Percentiles rank a stretch among this genome's conserved stretches.
Evolutionary conservation across 2,113 vertebrate species (phyloP).

Genomic region (Budorcas taxicolor): DNA sequence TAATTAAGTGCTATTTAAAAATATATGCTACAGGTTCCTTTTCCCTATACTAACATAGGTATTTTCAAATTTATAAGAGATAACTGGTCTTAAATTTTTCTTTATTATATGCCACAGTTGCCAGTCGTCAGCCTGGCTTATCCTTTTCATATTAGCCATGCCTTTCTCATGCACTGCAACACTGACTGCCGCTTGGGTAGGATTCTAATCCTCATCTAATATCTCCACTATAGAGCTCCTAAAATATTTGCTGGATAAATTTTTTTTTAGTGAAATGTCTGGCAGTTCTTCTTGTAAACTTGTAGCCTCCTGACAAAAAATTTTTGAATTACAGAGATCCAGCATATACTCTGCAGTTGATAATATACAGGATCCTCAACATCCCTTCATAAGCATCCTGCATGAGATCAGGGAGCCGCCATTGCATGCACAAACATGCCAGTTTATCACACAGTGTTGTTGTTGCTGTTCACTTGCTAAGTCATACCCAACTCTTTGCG

Average conservation of each 20-base stretch:
- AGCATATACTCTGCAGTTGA: background rate
- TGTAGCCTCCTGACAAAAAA: background rate
- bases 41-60: background rate
- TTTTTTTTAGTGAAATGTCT: background rate
- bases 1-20: slow-evolving; percentile 49
- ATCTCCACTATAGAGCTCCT: background rate
- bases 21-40: background rate
- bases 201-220: background rate
- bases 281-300: background rate
- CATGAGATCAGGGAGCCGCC: background rate
- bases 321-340: background rate
- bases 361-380: background rate
- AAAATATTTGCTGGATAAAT: background rate
- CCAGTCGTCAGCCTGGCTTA: background rate
- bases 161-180: background rate
- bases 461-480: background rate
- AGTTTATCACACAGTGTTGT: background rate
- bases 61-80: background rate
- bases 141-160: background rate
- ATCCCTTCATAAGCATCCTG: background rate
- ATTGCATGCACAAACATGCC: background rate
- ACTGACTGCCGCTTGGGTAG: no score
- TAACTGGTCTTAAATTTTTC: background rate
- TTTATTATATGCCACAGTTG: background rate
- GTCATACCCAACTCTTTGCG: background rate